Evolutionary conservation across 2,888 invertebrate species (phyloP).

Genomic region (Chydorus sphaericus): DNA sequence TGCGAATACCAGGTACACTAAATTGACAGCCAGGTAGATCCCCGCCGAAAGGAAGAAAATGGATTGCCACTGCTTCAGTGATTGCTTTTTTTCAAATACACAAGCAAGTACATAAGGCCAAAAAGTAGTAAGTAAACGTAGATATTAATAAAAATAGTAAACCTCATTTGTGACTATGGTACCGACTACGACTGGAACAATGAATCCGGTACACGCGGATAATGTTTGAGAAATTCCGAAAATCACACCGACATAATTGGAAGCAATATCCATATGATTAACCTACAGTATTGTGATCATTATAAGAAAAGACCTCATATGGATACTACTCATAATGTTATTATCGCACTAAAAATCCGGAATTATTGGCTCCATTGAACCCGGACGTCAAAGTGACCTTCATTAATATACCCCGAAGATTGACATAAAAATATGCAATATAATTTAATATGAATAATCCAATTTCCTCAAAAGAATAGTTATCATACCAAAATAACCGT

Average conservation of each 20-base stretch:
- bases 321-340: not conserved
- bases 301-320: no score
- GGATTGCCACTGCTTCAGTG: slow-evolving; percentile 53
- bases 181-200: not conserved
- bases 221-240: not conserved
- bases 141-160: no score
- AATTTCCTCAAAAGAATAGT: slow-evolving; percentile 53
- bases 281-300: no score
- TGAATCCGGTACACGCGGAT: not conserved
- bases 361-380: slow-evolving; percentile 44
- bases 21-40: slow-evolving; percentile 55
- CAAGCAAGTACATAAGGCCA: no score
- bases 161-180: not conserved
- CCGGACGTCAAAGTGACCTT: not conserved
- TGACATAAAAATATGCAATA: no score
- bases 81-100: no score
- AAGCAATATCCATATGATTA: slow-evolving; percentile 3
- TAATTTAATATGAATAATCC: not conserved
- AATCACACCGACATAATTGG: not conserved
- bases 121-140: no score
- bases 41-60: slow-evolving; percentile 68
- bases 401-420: no score
- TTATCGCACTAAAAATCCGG: slow-evolving; percentile 17
- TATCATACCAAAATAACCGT: slow-evolving; percentile 24
- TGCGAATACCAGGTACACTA: slow-evolving; percentile 62